Evolutionary conservation across 2,888 invertebrate genomes (phyloP).

Genomic region (Synanthedon formicaeformis): DNA sequence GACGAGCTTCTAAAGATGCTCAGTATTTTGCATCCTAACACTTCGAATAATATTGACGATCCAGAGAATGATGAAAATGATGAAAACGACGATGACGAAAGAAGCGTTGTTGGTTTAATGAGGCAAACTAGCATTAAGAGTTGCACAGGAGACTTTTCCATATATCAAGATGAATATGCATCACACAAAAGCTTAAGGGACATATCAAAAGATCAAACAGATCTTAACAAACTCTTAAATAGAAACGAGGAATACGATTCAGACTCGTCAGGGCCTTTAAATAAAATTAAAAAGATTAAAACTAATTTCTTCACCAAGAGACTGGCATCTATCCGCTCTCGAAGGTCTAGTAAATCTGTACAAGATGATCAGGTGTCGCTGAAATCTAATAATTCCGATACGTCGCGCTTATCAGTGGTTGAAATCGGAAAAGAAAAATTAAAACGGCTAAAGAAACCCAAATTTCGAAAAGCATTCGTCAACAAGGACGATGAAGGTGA

Average conservation of each 20-base stretch:
- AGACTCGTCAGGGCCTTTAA: slow-evolving; percentile 58
- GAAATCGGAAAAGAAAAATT: slow-evolving; percentile 56
- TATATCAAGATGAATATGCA: slow-evolving; percentile 49
- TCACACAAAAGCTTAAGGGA: slow-evolving; percentile 47
- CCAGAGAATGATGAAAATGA: slow-evolving; percentile 17
- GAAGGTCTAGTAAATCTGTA: slow-evolving; percentile 57
- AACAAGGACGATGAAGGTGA: slow-evolving; percentile 61
- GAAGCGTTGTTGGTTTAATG: slow-evolving; percentile 35
- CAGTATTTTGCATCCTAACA: slow-evolving; percentile 47
- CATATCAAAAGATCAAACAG: slow-evolving; percentile 53
- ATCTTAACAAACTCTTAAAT: slow-evolving; percentile 59
- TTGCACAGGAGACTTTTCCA: slow-evolving; percentile 40
- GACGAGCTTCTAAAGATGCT: slow-evolving; percentile 51
- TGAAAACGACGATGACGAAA: slow-evolving; percentile 41
- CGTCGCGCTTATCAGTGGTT: slow-evolving; percentile 50
- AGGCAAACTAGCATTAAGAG: slow-evolving; percentile 40
- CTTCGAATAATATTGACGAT: slow-evolving; percentile 44
- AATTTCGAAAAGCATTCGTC: slow-evolving; percentile 37
- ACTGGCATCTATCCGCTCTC: slow-evolving; percentile 71
- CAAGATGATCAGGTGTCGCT: slow-evolving; percentile 65
- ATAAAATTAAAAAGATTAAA: slow-evolving; percentile 73
- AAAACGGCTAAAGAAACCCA: slow-evolving; percentile 50
- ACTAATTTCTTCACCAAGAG: slow-evolving; percentile 72
- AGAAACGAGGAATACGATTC: slow-evolving; percentile 60
- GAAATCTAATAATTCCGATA: slow-evolving; percentile 62